These are phyloP conservation scores for Bombylius discolor DNA, from an alignment of 2,888 invertebrate genomes.

Conservation along the genomic window DNA sequence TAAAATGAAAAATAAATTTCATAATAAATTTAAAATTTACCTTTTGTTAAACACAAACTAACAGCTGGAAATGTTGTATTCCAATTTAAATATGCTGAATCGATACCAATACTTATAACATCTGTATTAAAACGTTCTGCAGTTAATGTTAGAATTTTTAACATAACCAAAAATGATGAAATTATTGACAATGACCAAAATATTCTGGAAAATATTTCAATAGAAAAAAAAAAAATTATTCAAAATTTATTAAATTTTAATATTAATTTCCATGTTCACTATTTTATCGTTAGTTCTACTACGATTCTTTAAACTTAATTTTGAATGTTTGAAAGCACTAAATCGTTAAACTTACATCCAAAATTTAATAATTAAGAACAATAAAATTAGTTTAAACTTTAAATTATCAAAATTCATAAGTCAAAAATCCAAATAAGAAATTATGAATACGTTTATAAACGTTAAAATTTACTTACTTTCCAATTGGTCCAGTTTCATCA, in stretches of 20 bases:
- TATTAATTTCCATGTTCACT: not conserved
- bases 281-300: too few relatives aligned
- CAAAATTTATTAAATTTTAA: not conserved
- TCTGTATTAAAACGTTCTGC: constrained; percentile 3
- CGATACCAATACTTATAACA: constrained; percentile 8
- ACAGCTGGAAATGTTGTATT: constrained; percentile 10
- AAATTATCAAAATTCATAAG: too few relatives aligned
- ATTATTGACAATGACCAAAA: constrained; percentile 8
- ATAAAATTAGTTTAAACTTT: too few relatives aligned
- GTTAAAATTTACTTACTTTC: constrained; percentile 3
- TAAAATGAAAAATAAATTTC: not conserved
- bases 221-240: not conserved
- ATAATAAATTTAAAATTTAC: not conserved
- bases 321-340: too few relatives aligned
- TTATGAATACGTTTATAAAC: too few relatives aligned
- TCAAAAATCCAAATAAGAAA: too few relatives aligned
- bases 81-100: constrained; percentile 11
- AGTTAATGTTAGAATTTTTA: constrained; percentile 5
- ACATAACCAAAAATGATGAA: constrained; percentile 4
- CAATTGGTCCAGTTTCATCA: constrained; percentile 1
- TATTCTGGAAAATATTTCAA: constrained; percentile 1
- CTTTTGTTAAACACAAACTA: constrained; percentile 8
- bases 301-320: too few relatives aligned
- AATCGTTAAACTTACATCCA: too few relatives aligned
- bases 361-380: too few relatives aligned